Evolutionary conservation across 2,888 invertebrate genomes (phyloP).

Genomic region (Sycophila texana): DNA sequence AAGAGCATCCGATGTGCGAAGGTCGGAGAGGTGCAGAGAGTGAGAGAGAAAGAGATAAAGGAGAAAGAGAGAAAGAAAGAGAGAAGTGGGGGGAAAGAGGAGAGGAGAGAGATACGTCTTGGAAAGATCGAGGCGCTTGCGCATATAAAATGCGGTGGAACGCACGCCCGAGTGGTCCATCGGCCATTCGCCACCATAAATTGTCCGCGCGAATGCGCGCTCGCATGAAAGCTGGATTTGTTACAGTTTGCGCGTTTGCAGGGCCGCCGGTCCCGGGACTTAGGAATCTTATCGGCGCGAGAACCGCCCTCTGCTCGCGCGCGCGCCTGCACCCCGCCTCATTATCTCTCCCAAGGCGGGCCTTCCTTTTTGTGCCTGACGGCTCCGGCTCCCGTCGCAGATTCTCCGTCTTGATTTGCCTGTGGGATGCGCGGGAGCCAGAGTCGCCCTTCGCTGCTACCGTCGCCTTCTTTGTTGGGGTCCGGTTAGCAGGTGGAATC

Average conservation of each 20-base stretch:
- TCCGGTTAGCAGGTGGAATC: constrained; percentile 42
- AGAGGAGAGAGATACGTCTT: not conserved
- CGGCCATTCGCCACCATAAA: constrained; percentile 68
- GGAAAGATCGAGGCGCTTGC: not conserved
- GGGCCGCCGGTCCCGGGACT: not conserved
- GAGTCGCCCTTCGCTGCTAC: constrained; percentile 16
- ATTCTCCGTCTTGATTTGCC: constrained; percentile 51
- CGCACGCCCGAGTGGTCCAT: constrained; percentile 32
- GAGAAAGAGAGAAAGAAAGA: not conserved
- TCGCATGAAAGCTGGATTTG: constrained; percentile 75
- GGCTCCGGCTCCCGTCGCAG: constrained; percentile 29
- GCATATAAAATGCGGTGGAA: constrained; percentile 2
- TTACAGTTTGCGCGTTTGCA: constrained; percentile 74
- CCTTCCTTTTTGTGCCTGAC: constrained; percentile 44
- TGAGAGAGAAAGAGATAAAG: not conserved
- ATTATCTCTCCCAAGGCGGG: constrained; percentile 51
- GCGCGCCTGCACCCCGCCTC: constrained; percentile 28
- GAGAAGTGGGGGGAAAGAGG: not conserved
- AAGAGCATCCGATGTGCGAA: constrained; percentile 11
- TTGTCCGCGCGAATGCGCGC: constrained; percentile 72
- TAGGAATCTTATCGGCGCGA: too few relatives aligned
- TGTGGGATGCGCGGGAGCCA: constrained; percentile 10
- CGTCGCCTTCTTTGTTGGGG: not conserved
- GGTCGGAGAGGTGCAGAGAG: not conserved
- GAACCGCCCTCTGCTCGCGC: constrained; percentile 27